phyloP scores from a whole-genome alignment of 2,888 invertebrate genomes.

The Deilephila porcellus region DNA sequence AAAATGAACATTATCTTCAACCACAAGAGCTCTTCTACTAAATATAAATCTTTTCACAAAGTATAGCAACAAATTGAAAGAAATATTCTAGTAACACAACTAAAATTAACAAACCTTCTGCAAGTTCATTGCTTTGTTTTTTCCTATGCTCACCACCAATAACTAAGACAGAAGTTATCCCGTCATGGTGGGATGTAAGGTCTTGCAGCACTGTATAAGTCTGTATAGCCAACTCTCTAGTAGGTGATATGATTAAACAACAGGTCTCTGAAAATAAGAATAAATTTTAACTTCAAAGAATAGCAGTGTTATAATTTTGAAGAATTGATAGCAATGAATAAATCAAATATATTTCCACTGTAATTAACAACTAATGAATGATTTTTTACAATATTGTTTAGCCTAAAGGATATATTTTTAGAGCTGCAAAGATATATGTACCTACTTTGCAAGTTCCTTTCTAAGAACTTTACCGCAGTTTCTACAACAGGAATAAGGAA shows the following conservation, averaged over 20 bases:
- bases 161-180: slow-evolving; percentile 92
- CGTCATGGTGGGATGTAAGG: slow-evolving; percentile 90
- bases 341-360: too few relatives aligned
- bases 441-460: slow-evolving; percentile 50
- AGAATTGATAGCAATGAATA: too few relatives aligned
- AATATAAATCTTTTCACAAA: too few relatives aligned
- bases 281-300: background rate
- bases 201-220: slow-evolving; percentile 97
- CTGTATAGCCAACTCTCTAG: slow-evolving; percentile 97
- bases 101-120: slow-evolving; percentile 83
- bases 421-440: slow-evolving; percentile 27
- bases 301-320: background rate
- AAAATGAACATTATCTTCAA: too few relatives aligned
- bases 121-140: slow-evolving; percentile 93
- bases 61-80: too few relatives aligned
- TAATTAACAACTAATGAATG: too few relatives aligned
- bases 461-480: slow-evolving; percentile 87
- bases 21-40: too few relatives aligned
- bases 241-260: slow-evolving; percentile 96
- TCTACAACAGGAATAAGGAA: slow-evolving; percentile 98
- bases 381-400: background rate
- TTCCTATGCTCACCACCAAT: slow-evolving; percentile 97
- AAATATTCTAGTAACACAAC: too few relatives aligned
- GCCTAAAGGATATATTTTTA: background rate
- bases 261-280: slow-evolving; percentile 87